Evolutionary conservation across 2,797 vertebrate genomes (phyloP), one percentile per base, ranked within the genome.

Genomic region (Thripadectes ignobilis): DNA sequence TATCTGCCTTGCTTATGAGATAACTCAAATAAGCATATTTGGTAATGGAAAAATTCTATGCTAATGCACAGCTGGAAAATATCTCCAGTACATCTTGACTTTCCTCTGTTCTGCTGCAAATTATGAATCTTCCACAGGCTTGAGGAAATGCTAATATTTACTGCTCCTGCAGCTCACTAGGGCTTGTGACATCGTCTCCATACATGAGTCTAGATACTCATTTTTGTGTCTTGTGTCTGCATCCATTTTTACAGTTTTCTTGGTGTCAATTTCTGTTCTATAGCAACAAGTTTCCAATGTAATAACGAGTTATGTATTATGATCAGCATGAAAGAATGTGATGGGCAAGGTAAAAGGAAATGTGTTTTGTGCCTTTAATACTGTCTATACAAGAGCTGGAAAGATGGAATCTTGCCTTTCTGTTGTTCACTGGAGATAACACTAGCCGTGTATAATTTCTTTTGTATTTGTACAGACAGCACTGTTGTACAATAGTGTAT

Each of bases 371-470:
- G 29, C 69, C 27, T 32, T 59, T 45, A 59, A 32, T 41, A 27
- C 7, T 45, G 43, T 32, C 49, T 71, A 1, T 57, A 29, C 29
- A 38, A 52, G 49, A 57, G 9, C 24, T 76, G 22, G 46, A 55
- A 71, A 62, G 59, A 27, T 67, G 34, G 21, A 14, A 32, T 62
- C 23, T 73, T 1, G 34, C 7, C 57, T 13, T 38, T 63, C 55
- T 57, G 63, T 77, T 32, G 11, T 52, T 63, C 29, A 41, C 5
- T 83, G 79, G 49, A 65, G 29, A 15, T 45, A 38, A 39, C 24
- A 27, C 4, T 32, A 80, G 13, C 43, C 9, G 9, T 32, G 29
- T 36, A 9, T n/a, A 0, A 0, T 22, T 87, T 66, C 34, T 73
- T 75, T 78, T 72, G 4, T 46, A 4, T 65, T 78, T 92, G 38